Evolutionary conservation across 2,113 vertebrate species (phyloP).

Genomic region (Dicerorhinus sumatrensis): DNA sequence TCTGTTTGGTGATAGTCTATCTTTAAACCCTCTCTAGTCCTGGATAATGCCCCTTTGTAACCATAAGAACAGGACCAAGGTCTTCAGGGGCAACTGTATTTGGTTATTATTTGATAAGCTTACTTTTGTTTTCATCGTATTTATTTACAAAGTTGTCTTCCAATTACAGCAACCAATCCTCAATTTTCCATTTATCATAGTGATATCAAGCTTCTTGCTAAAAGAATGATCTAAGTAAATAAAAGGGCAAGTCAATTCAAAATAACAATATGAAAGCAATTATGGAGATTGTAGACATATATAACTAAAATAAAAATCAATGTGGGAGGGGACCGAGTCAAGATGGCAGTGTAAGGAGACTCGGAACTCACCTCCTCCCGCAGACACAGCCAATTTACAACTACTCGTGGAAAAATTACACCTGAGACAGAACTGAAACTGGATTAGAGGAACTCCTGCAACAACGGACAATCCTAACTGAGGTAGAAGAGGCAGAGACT

Average conservation of each 20-base stretch:
- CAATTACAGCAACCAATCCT: not conserved
- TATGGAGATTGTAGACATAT: not conserved
- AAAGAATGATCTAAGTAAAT: not conserved
- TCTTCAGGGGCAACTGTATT: not conserved
- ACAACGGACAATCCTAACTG: no score
- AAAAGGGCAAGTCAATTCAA: not conserved
- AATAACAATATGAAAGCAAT: not conserved
- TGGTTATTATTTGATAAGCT: not conserved
- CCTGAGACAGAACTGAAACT: no score
- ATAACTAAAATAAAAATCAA: not conserved
- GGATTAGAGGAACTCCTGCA: no score
- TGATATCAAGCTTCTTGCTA: not conserved
- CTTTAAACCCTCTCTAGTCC: not conserved
- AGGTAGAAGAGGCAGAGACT: no score
- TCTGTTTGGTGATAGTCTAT: not conserved
- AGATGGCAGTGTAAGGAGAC: no score
- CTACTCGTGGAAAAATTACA: no score
- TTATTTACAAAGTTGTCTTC: constrained; percentile 1
- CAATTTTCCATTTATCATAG: not conserved
- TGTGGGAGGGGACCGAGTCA: no score
- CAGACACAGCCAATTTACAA: no score
- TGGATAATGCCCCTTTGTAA: not conserved
- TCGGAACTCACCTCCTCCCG: no score
- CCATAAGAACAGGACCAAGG: not conserved
- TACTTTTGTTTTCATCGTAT: not conserved